Evolutionary conservation across 2,113 vertebrate genomes (phyloP).

Genomic region (human): GRCh38 chr20:14732501-14733000

Average conservation of each 20-base stretch:
- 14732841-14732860: conserved; percentile 63
- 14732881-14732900: conserved; percentile 64
- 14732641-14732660: conserved; percentile 69
- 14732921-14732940: conserved; percentile 78
- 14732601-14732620: conserved; percentile 78
- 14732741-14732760: conserved; percentile 67
- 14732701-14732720: neutral
- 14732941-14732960: conserved; percentile 59
- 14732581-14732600: conserved; percentile 82
- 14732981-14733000: conserved; percentile 55
- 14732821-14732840: conserved; percentile 58
- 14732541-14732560: conserved; percentile 86
- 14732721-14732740: conserved; percentile 61
- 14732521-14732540: conserved; percentile 84
- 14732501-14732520: conserved; percentile 85
- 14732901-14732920: conserved; percentile 28
- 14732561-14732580: conserved; percentile 80
- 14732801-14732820: conserved; percentile 67
- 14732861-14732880: conserved; percentile 65
- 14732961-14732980: conserved; percentile 56
- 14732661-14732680: conserved; percentile 75
- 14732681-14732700: conserved; percentile 53
- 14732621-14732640: conserved; percentile 71
- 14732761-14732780: conserved; percentile 53
- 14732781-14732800: conserved; percentile 69